A percentile compares a stretch with the other conserved stretches of the same genome.
These are phyloP conservation scores for Diceros bicornis DNA, from an alignment of 2,797 vertebrate species.

Conservation along the genomic window DNA sequence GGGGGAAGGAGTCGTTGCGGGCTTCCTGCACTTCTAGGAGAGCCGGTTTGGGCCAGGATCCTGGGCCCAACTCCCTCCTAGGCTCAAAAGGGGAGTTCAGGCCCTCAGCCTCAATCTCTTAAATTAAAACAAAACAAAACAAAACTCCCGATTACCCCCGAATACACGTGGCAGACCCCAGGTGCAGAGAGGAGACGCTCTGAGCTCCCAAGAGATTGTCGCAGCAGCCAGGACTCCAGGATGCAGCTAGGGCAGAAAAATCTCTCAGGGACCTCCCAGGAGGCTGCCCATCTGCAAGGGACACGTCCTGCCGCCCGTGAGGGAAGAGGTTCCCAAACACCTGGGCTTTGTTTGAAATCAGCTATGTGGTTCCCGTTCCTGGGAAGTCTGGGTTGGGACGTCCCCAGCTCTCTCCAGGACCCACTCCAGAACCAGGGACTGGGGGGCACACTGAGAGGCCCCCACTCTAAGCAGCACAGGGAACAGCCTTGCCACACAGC, in stretches of 20 bases:
- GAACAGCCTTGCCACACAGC: fast-evolving
- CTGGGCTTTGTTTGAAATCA: not conserved
- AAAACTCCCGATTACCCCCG: fast-evolving
- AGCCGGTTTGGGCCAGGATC: fast-evolving
- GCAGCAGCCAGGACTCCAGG: not conserved
- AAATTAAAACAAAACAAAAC: not conserved
- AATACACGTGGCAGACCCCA: not conserved
- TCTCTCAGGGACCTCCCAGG: not conserved
- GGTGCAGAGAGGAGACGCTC: not conserved
- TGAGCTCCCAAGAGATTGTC: fast-evolving
- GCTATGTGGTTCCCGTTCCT: not conserved
- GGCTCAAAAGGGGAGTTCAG: not conserved
- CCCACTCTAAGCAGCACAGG: not conserved
- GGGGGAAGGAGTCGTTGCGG: not conserved
- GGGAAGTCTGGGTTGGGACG: not conserved
- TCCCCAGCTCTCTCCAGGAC: not conserved
- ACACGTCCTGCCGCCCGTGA: fast-evolving
- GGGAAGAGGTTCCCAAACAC: not conserved
- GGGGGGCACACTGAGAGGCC: not conserved
- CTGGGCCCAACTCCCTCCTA: not conserved
- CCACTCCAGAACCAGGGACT: not conserved
- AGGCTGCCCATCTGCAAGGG: not conserved
- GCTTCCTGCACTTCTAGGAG: not conserved
- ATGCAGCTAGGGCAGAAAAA: not conserved
- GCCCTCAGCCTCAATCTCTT: not conserved